Base-by-base conservation (phyloP, 1,140 invertebrate genomes). In the Musca domestica region DNA sequence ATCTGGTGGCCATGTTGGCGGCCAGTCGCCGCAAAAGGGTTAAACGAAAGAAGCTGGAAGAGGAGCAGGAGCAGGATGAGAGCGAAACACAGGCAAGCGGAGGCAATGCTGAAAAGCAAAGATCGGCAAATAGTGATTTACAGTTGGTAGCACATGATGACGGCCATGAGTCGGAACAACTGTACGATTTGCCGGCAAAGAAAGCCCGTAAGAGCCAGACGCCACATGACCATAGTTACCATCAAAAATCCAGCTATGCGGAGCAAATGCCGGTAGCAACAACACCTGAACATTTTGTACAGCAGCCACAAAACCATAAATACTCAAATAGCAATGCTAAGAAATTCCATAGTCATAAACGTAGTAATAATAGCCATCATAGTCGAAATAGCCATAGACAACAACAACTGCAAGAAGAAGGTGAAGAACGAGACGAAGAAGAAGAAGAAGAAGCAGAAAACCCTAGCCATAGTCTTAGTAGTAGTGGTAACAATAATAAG, bases 401-500 rank as follows among this genome's bases (percentile, higher is more conserved):
- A 46, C n/a, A 63, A 2, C 54, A 58, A 25, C 54, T 10, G 15
- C 41, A n/a, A 46, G 41, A 12, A 46, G 41, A 9, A 46, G 41
- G 10, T 15, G 41, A 46, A 51, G 17, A 19, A 51, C 1, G 6
- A 51, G 17, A 19, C 4, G 4, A 51, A 51, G 0, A 19, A 48
- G 47, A n/a, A 61, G 6, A 2, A 61, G 22, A 30, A 61, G 27
- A 25, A 2, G 25, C 1, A 15, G 76, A 77, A 77, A 74, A 77
- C 74, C 77, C 76, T 77, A 77, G 71, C 70, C 64, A 70, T 73
- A 76, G 77, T 77, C 73, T 77, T 77, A 77, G 77, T 77, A 74
- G 73, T 70, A 51, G 23, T 69, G 72, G 71, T 67, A 73, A 70
- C 70, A 71, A 70, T 71, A 70, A 69, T 69, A 70, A 69, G 72